Evolutionary conservation across 2,888 invertebrate genomes (phyloP).

Genomic region (Dicroscelio sp.): DNA sequence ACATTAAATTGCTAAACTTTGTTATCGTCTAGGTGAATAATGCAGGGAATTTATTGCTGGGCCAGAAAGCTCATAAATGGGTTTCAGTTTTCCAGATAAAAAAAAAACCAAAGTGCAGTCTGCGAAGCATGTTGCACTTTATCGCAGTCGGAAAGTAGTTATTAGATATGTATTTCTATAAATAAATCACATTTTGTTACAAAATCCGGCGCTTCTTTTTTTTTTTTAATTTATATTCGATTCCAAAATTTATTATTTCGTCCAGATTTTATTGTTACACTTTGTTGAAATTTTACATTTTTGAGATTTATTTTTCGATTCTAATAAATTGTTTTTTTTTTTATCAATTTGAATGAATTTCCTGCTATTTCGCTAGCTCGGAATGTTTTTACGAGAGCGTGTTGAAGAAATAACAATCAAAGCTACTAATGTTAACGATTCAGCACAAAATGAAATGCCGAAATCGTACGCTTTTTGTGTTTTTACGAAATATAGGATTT

Average conservation of each 20-base stretch:
- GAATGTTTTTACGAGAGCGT: slow-evolving; percentile 72
- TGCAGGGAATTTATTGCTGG: slow-evolving; percentile 88
- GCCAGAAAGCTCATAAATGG: slow-evolving; percentile 82
- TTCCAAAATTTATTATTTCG: too few relatives aligned
- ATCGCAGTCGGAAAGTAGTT: slow-evolving; percentile 87
- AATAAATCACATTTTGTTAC: slow-evolving; percentile 90
- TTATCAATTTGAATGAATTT: slow-evolving; percentile 54
- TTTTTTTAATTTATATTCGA: too few relatives aligned
- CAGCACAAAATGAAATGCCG: slow-evolving; percentile 61
- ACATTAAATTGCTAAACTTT: slow-evolving; percentile 89
- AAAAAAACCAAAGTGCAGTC: slow-evolving; percentile 58
- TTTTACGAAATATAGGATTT: slow-evolving; percentile 69
- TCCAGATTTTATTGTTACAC: slow-evolving; percentile 21
- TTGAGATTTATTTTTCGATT: background rate
- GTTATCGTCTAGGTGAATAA: slow-evolving; percentile 88
- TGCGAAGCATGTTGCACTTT: slow-evolving; percentile 84
- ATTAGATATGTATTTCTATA: slow-evolving; percentile 89
- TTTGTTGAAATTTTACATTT: background rate
- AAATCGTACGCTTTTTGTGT: slow-evolving; percentile 71
- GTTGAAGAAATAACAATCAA: slow-evolving; percentile 77
- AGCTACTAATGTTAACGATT: slow-evolving; percentile 75
- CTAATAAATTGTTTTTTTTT: slow-evolving; percentile 7
- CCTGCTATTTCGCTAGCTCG: slow-evolving; percentile 71
- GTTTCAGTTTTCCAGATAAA: slow-evolving; percentile 84
- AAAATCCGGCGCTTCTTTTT: slow-evolving; percentile 85